Conservation (phyloP, 2,888 invertebrate species). For the Agonopterix alstromeriana region DNA sequence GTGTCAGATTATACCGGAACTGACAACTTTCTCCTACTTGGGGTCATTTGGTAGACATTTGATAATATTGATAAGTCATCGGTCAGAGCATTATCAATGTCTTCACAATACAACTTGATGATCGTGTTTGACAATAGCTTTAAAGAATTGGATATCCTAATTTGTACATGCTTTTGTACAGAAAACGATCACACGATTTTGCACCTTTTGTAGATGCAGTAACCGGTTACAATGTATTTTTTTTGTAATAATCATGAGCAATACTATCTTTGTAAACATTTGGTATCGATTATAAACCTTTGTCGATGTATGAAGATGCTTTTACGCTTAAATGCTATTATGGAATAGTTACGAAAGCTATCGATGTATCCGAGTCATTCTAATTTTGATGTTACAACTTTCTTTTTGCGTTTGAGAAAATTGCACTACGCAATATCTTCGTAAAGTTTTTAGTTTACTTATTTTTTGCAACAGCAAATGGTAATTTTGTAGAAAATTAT, state of each 20-base stretch:
- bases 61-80: conserved; percentile 35
- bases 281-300: conserved; percentile 17
- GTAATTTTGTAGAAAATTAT: conserved; percentile 1
- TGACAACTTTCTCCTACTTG: conserved; percentile 55
- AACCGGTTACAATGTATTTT: no score
- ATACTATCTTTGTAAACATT: no score
- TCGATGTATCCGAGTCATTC: conserved; percentile 15
- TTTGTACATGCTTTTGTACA: no score
- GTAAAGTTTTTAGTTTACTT: background rate
- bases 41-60: conserved; percentile 38
- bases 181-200: no score
- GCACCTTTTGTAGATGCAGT: no score
- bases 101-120: background rate
- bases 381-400: conserved; percentile 11
- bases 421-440: no score
- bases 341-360: conserved; percentile 42
- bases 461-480: conserved; percentile 1
- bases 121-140: background rate
- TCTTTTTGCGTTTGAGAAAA: conserved; percentile 8
- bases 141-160: no score
- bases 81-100: conserved; percentile 25
- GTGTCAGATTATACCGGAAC: conserved; percentile 69
- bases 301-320: conserved; percentile 30
- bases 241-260: no score
- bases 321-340: conserved; percentile 44